These are phyloP conservation scores for Stictocephala bisonia DNA, from an alignment of 2,888 invertebrate species.

Conservation along the genomic window DNA sequence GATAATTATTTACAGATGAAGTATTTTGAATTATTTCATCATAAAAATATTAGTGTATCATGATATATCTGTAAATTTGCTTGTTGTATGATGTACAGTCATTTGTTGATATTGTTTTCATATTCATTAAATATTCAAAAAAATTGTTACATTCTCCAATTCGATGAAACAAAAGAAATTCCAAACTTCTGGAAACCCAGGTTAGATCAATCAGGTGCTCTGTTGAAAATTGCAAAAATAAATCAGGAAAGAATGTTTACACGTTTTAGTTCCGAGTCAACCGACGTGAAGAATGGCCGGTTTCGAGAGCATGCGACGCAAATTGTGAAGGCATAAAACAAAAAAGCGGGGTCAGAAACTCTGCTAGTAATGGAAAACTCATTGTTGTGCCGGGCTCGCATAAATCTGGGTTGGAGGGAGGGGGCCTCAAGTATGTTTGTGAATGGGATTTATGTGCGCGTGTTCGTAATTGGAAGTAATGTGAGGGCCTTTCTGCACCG, in stretches of 20 bases:
- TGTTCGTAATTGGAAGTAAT: slow-evolving; percentile 35
- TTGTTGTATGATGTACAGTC: no score
- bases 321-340: slow-evolving; percentile 33
- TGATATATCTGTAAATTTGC: no score
- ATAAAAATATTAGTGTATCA: no score
- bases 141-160: no score
- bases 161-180: no score
- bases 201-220: no score
- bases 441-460: slow-evolving; percentile 30
- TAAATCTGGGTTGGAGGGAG: not conserved
- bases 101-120: no score
- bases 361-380: slow-evolving; percentile 14
- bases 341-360: slow-evolving; percentile 22
- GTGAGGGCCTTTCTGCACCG: no score
- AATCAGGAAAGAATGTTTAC: slow-evolving; percentile 31
- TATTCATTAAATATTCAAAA: no score
- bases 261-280: not conserved
- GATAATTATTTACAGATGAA: no score
- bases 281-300: slow-evolving; percentile 27
- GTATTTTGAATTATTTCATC: no score
- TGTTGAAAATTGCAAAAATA: not conserved
- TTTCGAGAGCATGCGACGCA: slow-evolving; percentile 30
- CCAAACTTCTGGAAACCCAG: no score
- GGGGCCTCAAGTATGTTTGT: slow-evolving; percentile 37
- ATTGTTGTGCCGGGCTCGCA: slow-evolving; percentile 11